phyloP scores from a whole-genome alignment of 1,140 invertebrate genomes.

The Mercenaria mercenaria region DNA sequence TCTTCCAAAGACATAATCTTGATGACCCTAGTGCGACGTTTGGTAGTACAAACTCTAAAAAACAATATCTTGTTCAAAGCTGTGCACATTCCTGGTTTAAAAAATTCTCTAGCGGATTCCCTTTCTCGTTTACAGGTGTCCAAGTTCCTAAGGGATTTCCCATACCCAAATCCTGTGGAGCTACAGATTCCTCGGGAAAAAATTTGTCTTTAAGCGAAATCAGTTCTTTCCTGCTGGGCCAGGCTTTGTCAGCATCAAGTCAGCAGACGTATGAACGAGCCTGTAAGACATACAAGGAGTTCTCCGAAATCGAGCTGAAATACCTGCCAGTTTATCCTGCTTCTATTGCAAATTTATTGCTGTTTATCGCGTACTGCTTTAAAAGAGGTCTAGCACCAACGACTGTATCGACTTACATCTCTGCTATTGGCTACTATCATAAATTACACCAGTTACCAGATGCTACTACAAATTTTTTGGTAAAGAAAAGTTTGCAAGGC shows the following conservation, averaged over 20 bases:
- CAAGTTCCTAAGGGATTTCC: not conserved
- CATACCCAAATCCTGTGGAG: constrained; percentile 20
- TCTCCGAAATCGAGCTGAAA: not conserved
- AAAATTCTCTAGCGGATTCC: constrained; percentile 23
- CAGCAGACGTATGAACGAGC: constrained; percentile 19
- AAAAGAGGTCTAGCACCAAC: not conserved
- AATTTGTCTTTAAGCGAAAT: not conserved
- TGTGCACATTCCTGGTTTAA: constrained; percentile 49
- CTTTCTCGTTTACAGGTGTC: constrained; percentile 63
- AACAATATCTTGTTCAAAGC: constrained; percentile 66
- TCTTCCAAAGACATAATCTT: not conserved
- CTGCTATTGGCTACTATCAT: constrained; percentile 5
- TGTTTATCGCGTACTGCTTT: constrained; percentile 18
- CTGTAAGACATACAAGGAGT: not conserved
- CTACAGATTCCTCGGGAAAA: not conserved
- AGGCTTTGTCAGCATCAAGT: not conserved
- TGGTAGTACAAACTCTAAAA: constrained; percentile 53
- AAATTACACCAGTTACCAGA: not conserved
- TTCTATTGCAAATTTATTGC: not conserved
- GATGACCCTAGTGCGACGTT: constrained; percentile 58
- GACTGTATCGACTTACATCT: constrained; percentile 14
- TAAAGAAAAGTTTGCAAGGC: not conserved
- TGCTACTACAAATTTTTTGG: not conserved
- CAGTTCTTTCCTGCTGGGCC: not conserved
- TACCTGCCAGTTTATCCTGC: not conserved